Percentiles rank a stretch among this genome's conserved stretches.
These are phyloP conservation scores for Pedetes capensis DNA, from an alignment of 2,113 vertebrate species.

Conservation along the genomic window DNA sequence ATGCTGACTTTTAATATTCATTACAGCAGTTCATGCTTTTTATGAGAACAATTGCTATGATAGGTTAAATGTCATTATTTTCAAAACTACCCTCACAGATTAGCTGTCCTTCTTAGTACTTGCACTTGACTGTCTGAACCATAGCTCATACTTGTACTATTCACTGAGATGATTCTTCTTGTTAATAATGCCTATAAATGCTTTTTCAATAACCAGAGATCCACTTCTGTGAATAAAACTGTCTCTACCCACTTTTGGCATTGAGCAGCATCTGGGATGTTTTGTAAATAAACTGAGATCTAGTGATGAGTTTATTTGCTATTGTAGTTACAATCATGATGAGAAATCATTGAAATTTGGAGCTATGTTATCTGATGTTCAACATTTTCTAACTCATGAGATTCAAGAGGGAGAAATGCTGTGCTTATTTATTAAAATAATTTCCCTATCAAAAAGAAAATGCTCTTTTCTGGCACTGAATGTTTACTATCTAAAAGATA, in stretches of 20 bases:
- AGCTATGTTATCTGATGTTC: background rate
- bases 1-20: constrained; percentile 57
- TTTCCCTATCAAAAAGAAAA: constrained; percentile 53
- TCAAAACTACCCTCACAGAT: constrained; percentile 56
- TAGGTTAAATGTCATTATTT: constrained; percentile 68
- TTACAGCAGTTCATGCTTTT: background rate
- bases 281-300: constrained; percentile 65
- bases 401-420: constrained; percentile 12
- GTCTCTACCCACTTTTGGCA: constrained; percentile 49
- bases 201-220: constrained; percentile 57
- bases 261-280: constrained; percentile 62
- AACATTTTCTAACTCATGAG: constrained; percentile 11
- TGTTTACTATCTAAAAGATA: constrained; percentile 1
- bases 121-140: constrained; percentile 67
- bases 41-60: constrained; percentile 55
- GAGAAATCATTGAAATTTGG: constrained; percentile 50
- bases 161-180: constrained; percentile 57
- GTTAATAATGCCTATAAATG: constrained; percentile 64
- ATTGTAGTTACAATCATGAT: constrained; percentile 44
- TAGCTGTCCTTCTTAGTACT: constrained; percentile 48
- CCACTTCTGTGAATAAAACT: constrained; percentile 52
- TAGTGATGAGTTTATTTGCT: constrained; percentile 59
- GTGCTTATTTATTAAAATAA: constrained; percentile 37
- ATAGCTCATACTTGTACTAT: constrained; percentile 56
- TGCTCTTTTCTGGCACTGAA: background rate